phyloP scores from a whole-genome alignment of 2,888 invertebrate species.

The Falcaria lacertinaria region DNA sequence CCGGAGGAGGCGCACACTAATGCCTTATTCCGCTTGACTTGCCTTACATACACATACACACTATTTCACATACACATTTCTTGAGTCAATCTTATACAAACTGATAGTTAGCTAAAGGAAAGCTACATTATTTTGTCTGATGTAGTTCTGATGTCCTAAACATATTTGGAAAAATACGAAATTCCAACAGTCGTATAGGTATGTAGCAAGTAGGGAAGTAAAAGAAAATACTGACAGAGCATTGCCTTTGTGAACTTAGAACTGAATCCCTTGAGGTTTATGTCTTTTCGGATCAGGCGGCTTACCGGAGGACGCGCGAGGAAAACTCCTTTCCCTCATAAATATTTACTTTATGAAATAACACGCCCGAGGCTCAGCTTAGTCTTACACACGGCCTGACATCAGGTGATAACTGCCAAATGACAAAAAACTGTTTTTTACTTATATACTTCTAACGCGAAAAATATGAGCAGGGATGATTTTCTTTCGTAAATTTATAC shows the following conservation, averaged over 20 bases:
- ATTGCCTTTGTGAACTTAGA: slow-evolving; percentile 70
- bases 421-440: slow-evolving; percentile 45
- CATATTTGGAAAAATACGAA: slow-evolving; percentile 11
- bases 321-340: slow-evolving; percentile 71
- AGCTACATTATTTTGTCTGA: too few relatives aligned
- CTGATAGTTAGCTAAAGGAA: too few relatives aligned
- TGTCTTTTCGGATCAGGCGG: slow-evolving; percentile 75
- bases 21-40: slow-evolving; percentile 21
- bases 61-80: slow-evolving; percentile 1
- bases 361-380: slow-evolving; percentile 62
- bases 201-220: slow-evolving; percentile 12
- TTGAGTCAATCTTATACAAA: too few relatives aligned
- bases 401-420: slow-evolving; percentile 66
- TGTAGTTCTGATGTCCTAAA: too few relatives aligned
- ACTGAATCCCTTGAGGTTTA: slow-evolving; percentile 74
- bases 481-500: neutral
- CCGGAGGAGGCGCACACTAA: slow-evolving; percentile 15
- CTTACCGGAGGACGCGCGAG: slow-evolving; percentile 66
- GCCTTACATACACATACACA: slow-evolving; percentile 10
- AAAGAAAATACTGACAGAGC: slow-evolving; percentile 52
- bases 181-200: slow-evolving; percentile 24
- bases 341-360: slow-evolving; percentile 79
- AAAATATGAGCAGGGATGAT: slow-evolving; percentile 5
- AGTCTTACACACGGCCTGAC: slow-evolving; percentile 56
- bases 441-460: slow-evolving; percentile 18